A percentile compares a stretch with the other conserved stretches of the same genome.
These are phyloP conservation scores for Karalla daura DNA, from an alignment of 2,797 vertebrate genomes.

Conservation along the genomic window DNA sequence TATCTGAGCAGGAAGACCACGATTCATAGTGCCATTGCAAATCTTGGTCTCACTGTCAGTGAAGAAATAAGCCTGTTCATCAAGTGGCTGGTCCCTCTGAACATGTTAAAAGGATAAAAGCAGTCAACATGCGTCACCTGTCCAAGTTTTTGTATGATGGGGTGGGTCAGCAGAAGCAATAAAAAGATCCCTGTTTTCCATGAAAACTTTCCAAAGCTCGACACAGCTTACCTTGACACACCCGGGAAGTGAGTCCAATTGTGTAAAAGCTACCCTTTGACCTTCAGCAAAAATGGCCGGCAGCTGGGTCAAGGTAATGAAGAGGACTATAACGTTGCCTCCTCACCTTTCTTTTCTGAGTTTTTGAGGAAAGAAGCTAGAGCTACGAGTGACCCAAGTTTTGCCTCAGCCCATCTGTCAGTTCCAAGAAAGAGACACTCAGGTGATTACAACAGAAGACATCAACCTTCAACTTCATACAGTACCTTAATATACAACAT, in stretches of 20 bases:
- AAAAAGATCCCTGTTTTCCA: too few species aligned
- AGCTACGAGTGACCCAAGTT: neutral
- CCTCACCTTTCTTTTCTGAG: neutral
- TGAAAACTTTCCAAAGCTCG: too few species aligned
- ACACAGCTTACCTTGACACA: neutral
- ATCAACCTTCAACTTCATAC: too few species aligned
- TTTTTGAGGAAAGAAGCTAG: neutral
- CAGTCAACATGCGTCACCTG: conserved; percentile 7
- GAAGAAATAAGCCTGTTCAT: conserved; percentile 5
- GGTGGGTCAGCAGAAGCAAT: too few species aligned
- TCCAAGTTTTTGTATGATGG: neutral
- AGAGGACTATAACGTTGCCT: neutral
- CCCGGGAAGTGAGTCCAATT: neutral
- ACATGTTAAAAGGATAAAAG: conserved; percentile 9
- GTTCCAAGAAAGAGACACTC: neutral
- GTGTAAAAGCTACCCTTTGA: too few species aligned
- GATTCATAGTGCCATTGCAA: neutral
- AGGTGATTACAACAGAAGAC: neutral
- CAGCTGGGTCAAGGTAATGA: neutral
- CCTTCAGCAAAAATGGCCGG: neutral
- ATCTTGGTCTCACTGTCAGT: neutral
- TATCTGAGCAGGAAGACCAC: neutral
- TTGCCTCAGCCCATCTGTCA: neutral
- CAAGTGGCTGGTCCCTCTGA: conserved; percentile 23
- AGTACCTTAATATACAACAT: too few species aligned